Evolutionary conservation across 2,888 invertebrate genomes (phyloP).

Genomic region (Uloborus plumipes): DNA sequence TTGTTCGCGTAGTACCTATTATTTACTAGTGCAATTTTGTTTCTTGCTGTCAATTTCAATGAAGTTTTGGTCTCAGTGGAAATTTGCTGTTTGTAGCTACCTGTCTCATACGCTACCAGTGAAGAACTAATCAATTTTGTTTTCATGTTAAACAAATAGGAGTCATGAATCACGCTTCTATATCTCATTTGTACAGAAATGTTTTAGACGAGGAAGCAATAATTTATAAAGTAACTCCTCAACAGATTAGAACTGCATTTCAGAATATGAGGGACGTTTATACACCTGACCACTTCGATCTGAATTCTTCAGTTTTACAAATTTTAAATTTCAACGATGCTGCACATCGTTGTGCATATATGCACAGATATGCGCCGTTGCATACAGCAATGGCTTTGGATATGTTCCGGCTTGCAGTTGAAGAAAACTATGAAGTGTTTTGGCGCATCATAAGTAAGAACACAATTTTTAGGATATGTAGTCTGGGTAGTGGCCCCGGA

Average conservation of each 20-base stretch:
- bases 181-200: constrained; percentile 12
- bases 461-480: constrained; percentile 7
- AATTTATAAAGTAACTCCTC: background rate
- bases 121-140: too few relatives aligned
- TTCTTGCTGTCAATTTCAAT: too few relatives aligned
- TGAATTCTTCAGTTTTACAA: background rate
- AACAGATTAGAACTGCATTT: constrained; percentile 17
- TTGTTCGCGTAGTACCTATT: too few relatives aligned
- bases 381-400: constrained; percentile 34
- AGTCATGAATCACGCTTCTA: background rate
- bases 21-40: too few relatives aligned
- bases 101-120: too few relatives aligned
- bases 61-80: too few relatives aligned
- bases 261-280: constrained; percentile 40
- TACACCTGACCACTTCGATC: constrained; percentile 1
- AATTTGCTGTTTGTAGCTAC: too few relatives aligned
- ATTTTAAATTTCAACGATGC: constrained; percentile 29
- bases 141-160: too few relatives aligned
- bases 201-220: constrained; percentile 26
- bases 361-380: constrained; percentile 45
- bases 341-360: constrained; percentile 41
- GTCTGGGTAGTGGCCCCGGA: constrained; percentile 37
- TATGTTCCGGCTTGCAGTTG: constrained; percentile 7
- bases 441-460: background rate
- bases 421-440: background rate